These are phyloP conservation scores for Penaeus japonicus DNA, from an alignment of 1,140 invertebrate species.

Conservation along the genomic window DNA sequence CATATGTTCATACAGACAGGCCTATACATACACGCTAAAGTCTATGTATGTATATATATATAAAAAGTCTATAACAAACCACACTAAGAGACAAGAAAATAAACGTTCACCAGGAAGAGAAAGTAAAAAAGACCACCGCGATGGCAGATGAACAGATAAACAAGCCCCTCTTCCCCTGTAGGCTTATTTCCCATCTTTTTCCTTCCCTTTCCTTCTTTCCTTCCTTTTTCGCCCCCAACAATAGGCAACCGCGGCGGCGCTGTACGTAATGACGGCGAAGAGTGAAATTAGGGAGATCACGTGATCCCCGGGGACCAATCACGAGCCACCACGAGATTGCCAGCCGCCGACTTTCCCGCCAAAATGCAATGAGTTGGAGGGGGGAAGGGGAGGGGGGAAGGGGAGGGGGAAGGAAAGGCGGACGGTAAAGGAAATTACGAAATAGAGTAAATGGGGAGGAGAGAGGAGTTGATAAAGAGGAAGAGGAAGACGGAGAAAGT, in stretches of 20 bases:
- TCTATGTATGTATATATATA: no score
- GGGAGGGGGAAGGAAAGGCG: neutral
- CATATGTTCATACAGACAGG: no score
- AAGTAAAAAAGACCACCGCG: no score
- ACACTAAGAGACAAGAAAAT: no score
- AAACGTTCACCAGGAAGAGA: no score
- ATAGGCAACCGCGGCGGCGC: constrained; percentile 27
- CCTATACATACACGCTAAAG: no score
- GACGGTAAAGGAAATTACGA: neutral
- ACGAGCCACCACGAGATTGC: constrained; percentile 38
- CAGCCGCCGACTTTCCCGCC: constrained; percentile 6
- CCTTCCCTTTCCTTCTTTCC: neutral
- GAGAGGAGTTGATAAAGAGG: neutral
- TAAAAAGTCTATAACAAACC: no score
- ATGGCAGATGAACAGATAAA: no score
- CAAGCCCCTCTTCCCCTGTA: no score
- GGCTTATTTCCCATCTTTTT: neutral
- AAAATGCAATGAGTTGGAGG: constrained; percentile 20
- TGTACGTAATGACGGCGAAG: constrained; percentile 52
- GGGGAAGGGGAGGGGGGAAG: neutral
- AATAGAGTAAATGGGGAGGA: neutral
- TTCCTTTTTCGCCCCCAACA: neutral
- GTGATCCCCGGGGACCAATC: constrained; percentile 48
- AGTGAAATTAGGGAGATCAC: constrained; percentile 55
- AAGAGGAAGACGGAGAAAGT: no score